These are phyloP conservation scores for Percina caprodes DNA, from an alignment of 2,113 vertebrate genomes.

Conservation along the genomic window DNA sequence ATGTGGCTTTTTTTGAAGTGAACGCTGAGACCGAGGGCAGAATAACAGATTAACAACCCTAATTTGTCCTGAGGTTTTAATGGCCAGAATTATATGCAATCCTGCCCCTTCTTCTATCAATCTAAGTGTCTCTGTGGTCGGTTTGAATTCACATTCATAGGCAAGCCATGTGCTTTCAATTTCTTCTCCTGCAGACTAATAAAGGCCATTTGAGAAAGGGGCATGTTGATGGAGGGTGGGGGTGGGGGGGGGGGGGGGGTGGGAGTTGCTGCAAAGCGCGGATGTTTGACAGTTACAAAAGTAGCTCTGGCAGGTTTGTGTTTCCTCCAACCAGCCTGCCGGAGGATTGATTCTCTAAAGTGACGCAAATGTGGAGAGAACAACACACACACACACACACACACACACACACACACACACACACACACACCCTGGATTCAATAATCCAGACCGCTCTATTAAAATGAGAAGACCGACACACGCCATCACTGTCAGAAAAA, in stretches of 20 bases:
- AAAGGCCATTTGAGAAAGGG: slow-evolving; percentile 75
- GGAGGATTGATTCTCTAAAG: slow-evolving; percentile 68
- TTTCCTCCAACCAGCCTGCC: slow-evolving; percentile 65
- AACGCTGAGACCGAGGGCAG: slow-evolving; percentile 62
- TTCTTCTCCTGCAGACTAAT: slow-evolving; percentile 73
- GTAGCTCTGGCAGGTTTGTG: slow-evolving; percentile 70
- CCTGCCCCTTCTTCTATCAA: slow-evolving; percentile 72
- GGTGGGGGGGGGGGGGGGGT: no score
- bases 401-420: slow-evolving; percentile 41
- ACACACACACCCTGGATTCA: slow-evolving; percentile 62
- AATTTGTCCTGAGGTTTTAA: slow-evolving; percentile 85
- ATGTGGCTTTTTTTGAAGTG: slow-evolving; percentile 51
- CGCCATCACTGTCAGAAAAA: slow-evolving; percentile 55
- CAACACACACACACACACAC: slow-evolving; percentile 32
- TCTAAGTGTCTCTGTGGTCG: slow-evolving; percentile 74
- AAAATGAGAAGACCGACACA: slow-evolving; percentile 47
- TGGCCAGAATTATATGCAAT: slow-evolving; percentile 71
- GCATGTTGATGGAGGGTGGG: slow-evolving; percentile 73
- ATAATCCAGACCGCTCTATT: slow-evolving; percentile 62
- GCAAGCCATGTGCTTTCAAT: slow-evolving; percentile 81
- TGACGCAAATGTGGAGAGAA: slow-evolving; percentile 63
- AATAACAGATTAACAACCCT: slow-evolving; percentile 82
- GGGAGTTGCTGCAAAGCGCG: slow-evolving; percentile 35
- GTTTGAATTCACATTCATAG: slow-evolving; percentile 70
- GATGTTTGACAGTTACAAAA: slow-evolving; percentile 81